phyloP scores from a whole-genome alignment of 2,797 vertebrate species.

The Tamandua tetradactyla region DNA sequence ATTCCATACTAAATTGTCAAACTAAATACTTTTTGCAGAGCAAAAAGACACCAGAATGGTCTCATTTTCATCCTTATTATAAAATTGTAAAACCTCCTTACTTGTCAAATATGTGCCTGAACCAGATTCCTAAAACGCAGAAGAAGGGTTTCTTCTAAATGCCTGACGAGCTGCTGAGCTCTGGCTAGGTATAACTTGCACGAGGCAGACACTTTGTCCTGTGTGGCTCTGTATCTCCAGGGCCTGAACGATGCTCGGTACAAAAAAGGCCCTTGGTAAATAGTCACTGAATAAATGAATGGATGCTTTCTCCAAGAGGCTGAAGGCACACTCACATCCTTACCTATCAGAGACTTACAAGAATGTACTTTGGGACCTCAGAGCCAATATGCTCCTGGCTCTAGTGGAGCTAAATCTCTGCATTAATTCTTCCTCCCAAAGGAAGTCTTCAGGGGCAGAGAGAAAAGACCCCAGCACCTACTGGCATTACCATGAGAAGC shows the following conservation, averaged over 20 bases:
- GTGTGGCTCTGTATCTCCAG: neutral
- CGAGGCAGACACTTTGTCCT: neutral
- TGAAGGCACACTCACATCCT: neutral
- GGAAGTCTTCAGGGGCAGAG: neutral
- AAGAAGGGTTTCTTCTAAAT: neutral
- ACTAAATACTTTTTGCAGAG: constrained; percentile 50
- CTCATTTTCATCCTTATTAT: constrained; percentile 24
- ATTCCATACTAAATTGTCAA: constrained; percentile 12
- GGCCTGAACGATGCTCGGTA: neutral
- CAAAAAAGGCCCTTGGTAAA: neutral
- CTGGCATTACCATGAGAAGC: neutral
- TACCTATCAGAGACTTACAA: neutral
- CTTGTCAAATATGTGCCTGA: neutral
- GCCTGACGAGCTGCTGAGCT: neutral
- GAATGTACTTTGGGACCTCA: neutral
- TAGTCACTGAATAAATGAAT: neutral
- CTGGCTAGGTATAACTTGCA: neutral
- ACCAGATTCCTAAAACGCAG: neutral
- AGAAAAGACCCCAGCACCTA: neutral
- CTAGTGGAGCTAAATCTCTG: no score
- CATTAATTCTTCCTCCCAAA: neutral
- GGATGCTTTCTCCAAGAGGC: neutral
- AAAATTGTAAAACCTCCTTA: neutral
- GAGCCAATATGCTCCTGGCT: neutral
- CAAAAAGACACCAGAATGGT: neutral